A percentile compares a stretch with the other conserved stretches of the same genome.
phyloP scores from a whole-genome alignment of 2,113 vertebrate species.

The Thymallus thymallus region DNA sequence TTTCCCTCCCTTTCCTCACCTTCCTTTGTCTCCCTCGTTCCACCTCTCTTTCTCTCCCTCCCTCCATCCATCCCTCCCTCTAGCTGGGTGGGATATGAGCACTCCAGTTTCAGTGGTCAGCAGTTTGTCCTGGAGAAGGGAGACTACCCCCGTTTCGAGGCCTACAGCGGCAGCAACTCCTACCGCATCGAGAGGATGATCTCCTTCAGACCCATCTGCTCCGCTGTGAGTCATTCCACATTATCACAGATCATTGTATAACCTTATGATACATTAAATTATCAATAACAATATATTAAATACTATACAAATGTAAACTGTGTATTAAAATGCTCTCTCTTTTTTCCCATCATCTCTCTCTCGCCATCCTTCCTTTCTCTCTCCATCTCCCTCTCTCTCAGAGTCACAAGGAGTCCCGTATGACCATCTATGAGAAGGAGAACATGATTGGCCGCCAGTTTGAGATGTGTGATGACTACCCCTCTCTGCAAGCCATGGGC shows the following conservation, averaged over 20 bases:
- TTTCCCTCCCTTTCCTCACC: background rate
- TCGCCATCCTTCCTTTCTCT: background rate
- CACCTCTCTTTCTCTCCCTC: background rate
- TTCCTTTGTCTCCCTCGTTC: background rate
- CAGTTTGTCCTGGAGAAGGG: constrained; percentile 97
- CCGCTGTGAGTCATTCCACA: constrained; percentile 77
- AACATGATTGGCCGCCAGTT: constrained; percentile 92
- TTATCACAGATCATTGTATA: background rate
- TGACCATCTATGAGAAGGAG: constrained; percentile 88
- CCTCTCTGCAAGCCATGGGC: constrained; percentile 96
- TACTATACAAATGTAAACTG: background rate
- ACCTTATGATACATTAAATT: background rate
- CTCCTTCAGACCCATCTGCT: constrained; percentile 96
- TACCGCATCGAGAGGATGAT: constrained; percentile 95
- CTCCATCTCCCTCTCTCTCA: constrained; percentile 45
- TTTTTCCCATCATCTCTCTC: background rate
- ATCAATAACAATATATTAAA: no score
- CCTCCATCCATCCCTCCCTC: background rate
- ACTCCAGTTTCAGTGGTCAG: constrained; percentile 93
- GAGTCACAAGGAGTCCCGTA: constrained; percentile 94
- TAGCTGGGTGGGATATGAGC: constrained; percentile 95
- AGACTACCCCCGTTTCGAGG: constrained; percentile 93
- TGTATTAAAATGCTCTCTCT: background rate
- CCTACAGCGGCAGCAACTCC: constrained; percentile 94
- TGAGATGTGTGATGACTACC: constrained; percentile 89